phyloP scores from a whole-genome alignment of 2,113 vertebrate genomes.

The Taurulus bubalis region DNA sequence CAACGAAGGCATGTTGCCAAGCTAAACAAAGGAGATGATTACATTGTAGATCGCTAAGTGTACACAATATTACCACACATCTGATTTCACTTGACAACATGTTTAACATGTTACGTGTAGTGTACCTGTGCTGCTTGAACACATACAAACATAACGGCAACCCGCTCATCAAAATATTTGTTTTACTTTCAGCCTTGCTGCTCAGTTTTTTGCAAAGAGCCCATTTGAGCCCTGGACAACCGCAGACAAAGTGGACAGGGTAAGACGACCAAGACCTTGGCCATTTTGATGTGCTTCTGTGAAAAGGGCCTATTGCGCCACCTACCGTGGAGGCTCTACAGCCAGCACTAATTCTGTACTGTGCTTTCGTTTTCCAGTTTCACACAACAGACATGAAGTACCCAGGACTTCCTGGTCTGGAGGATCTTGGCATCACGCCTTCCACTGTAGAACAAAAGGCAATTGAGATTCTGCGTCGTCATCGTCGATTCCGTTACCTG shows the following conservation, averaged over 20 bases:
- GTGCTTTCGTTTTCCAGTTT: constrained; percentile 79
- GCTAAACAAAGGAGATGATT: neutral
- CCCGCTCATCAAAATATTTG: neutral
- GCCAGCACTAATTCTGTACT: neutral
- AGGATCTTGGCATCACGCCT: constrained; percentile 90
- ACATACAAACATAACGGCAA: neutral
- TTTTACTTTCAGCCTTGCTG: constrained; percentile 82
- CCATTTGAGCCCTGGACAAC: constrained; percentile 93
- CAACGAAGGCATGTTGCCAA: neutral
- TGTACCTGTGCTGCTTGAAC: neutral
- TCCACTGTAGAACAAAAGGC: constrained; percentile 89
- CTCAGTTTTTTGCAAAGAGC: constrained; percentile 86
- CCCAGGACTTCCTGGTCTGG: constrained; percentile 91
- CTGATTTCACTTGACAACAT: neutral
- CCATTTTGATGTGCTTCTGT: neutral
- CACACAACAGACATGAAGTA: constrained; percentile 86
- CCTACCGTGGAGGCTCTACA: neutral
- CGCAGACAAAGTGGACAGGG: constrained; percentile 93
- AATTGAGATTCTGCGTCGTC: constrained; percentile 92
- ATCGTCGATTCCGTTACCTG: constrained; percentile 90
- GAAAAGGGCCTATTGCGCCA: neutral
- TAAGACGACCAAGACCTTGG: constrained; percentile 61
- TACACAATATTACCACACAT: neutral
- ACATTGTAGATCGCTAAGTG: neutral
- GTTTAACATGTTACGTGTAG: neutral